Percentiles rank a stretch among this genome's conserved stretches.
Conservation (phyloP, 2,113 vertebrate genomes). For the Nasalis larvatus region DNA sequence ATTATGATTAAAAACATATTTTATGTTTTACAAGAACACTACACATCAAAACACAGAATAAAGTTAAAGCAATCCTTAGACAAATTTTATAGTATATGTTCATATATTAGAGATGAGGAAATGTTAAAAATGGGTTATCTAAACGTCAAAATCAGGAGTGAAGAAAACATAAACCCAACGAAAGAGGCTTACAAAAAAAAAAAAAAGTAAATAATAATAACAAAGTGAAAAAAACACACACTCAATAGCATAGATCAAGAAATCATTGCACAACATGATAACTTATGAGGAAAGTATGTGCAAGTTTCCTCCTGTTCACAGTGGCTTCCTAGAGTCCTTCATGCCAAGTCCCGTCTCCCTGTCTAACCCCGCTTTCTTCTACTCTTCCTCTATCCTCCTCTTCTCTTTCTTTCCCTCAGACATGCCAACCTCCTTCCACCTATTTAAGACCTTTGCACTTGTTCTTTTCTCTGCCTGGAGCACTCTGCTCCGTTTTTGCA, state of each 20-base stretch:
- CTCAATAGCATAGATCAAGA: neutral
- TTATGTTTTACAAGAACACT: neutral
- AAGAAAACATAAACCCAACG: neutral
- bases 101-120: neutral
- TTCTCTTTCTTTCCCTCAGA: neutral
- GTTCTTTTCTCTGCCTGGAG: neutral
- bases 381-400: neutral
- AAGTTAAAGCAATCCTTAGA: neutral
- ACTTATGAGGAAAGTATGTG: neutral
- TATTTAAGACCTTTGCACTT: neutral
- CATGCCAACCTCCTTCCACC: neutral
- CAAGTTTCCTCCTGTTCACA: neutral
- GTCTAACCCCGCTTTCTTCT: neutral
- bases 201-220: neutral
- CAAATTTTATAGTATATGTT: neutral
- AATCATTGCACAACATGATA: neutral
- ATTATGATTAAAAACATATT: neutral
- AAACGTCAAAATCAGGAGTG: neutral
- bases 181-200: neutral
- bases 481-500: neutral
- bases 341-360: neutral
- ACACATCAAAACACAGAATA: neutral
- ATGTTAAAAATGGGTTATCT: neutral
- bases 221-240: neutral
- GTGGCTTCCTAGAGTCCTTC: neutral